Base-by-base conservation (phyloP, 2,888 invertebrate species). In the Patella caerulea region DNA sequence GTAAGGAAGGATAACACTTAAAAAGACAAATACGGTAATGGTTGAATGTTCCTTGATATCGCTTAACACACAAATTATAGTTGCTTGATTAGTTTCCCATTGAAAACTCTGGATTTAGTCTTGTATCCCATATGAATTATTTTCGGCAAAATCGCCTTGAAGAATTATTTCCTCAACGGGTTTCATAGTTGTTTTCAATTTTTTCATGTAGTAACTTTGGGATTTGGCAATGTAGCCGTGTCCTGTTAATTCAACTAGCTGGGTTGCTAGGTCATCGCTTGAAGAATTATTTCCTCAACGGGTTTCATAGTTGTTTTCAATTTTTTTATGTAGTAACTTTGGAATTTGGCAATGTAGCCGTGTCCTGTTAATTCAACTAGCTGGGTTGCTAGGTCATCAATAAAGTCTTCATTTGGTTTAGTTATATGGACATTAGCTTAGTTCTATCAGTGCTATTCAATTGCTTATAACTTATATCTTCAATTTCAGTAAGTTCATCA, bases 51-150 rank as follows among this genome's bases (percentile, higher is more conserved):
- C 72, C 59, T 17, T 54, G 29, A 19, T 2, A 53, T 77, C 73
- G 15, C 72, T 72, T 34, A 3, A 77, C 12, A 34, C 59, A 72
- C 1, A 73, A 56, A 34, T 72, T 77, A 73, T 17, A 24, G 77
- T 73, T 14, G 70, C 70, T 56, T 54, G 54, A 19, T 73, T 24
- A 29, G 55, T 72, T 53, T 72, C 54, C 72, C 52, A 56, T 2
- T 72, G 65, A 17, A 29, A 72, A 34, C 75, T 75, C 72, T 76
- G 76, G 24, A 76, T 55, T 19, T 72, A 59, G 59, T 77, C 77
- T 24, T 77, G 77, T 17, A 73, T 52, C 4, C 59, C 65, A 24
- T 54, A 72, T 3, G 14, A 34, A 56, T 17, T 73, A 73, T 73
- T 73, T 77, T 77, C 77, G 11, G 59, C 34, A 65, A 77, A 73